phyloP scores from a whole-genome alignment of 2,113 vertebrate genomes.

The Cyanoderma ruficeps region DNA sequence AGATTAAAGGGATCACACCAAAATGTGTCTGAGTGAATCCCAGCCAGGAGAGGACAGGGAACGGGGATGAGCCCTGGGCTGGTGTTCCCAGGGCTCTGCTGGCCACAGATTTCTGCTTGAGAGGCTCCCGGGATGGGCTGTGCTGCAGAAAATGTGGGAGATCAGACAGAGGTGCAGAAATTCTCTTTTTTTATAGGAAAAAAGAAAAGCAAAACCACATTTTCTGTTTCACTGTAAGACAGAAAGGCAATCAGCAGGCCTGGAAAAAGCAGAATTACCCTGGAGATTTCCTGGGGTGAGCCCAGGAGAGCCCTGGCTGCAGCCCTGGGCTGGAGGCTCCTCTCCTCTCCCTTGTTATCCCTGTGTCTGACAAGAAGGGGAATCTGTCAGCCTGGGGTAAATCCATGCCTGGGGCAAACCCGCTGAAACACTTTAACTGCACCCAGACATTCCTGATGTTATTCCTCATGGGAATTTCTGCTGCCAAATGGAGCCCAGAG shows the following conservation, averaged over 20 bases:
- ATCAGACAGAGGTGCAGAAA: background rate
- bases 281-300: background rate
- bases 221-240: background rate
- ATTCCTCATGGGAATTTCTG: background rate
- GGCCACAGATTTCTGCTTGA: accelerated
- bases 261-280: background rate
- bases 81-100: background rate
- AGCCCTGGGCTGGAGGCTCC: background rate
- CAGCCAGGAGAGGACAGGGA: background rate
- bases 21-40: background rate
- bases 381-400: background rate
- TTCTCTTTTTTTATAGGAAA: background rate
- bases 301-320: background rate
- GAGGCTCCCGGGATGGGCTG: accelerated
- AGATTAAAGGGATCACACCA: background rate
- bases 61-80: background rate
- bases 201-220: background rate
- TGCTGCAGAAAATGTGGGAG: background rate
- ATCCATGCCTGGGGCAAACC: background rate
- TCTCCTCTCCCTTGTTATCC: background rate
- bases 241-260: background rate
- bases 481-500: background rate
- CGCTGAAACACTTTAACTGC: background rate
- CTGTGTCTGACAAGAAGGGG: background rate
- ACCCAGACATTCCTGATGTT: background rate